A percentile compares a stretch with the other conserved stretches of the same genome.
These are phyloP conservation scores for Gasterosteus aculeatus DNA, from an alignment of 2,113 vertebrate species.

Conservation along the genomic window DNA sequence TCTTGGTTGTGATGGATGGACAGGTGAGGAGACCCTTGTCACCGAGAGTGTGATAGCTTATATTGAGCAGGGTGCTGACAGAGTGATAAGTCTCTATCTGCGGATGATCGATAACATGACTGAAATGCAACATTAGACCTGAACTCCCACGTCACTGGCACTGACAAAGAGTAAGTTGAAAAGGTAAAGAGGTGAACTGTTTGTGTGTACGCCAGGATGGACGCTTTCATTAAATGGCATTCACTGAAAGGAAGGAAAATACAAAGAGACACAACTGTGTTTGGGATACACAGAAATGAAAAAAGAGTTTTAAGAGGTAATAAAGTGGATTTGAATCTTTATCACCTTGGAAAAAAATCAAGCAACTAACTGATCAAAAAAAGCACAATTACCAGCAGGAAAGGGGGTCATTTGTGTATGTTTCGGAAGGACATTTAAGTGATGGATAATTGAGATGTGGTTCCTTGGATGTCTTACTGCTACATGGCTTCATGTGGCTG, in stretches of 20 bases:
- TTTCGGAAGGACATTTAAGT: background rate
- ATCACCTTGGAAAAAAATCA: background rate
- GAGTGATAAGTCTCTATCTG: constrained; percentile 56
- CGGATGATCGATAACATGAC: constrained; percentile 55
- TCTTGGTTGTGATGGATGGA: constrained; percentile 63
- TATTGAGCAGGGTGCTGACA: constrained; percentile 66
- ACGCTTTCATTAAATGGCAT: constrained; percentile 4
- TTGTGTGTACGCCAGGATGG: background rate
- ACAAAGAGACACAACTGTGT: background rate
- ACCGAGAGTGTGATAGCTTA: constrained; percentile 42
- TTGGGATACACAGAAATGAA: background rate
- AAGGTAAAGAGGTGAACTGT: background rate
- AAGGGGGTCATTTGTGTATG: background rate
- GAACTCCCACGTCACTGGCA: constrained; percentile 18
- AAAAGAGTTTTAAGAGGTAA: background rate
- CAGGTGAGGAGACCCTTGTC: constrained; percentile 69
- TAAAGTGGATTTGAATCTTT: background rate
- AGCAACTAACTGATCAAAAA: background rate
- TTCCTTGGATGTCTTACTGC: constrained; percentile 6
- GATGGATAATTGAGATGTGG: background rate
- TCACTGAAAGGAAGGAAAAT: background rate
- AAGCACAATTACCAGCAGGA: background rate
- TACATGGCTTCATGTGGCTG: constrained; percentile 39
- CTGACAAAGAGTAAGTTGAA: constrained; percentile 17
- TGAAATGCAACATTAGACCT: constrained; percentile 16